Evolutionary conservation across 2,113 vertebrate genomes (phyloP), one percentile per base, ranked within the genome.

Genomic region (Tachysurus fulvidraco): DNA sequence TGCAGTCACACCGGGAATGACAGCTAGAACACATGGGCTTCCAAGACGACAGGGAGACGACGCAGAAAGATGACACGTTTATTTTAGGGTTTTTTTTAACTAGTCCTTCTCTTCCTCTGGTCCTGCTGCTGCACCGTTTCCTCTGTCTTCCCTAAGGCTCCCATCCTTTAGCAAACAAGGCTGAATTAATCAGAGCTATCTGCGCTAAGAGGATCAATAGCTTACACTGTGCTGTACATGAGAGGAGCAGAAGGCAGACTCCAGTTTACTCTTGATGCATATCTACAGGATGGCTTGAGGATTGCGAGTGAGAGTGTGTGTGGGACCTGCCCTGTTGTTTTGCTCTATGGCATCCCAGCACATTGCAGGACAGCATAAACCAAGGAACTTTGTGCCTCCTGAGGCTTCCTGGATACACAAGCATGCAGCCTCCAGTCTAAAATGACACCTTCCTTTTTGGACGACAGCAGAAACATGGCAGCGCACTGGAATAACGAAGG

Each of bases 211-310:
- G 90, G 93, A 92, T 94, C 92, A 89, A 93, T 93, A 95, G 93
- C 94, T 95, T 95, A 94, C 93, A 11, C 46, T 94, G 78, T 93
- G 93, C 94, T 94, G 93, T 90, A 91, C 91, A 93, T 91, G 88
- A 93, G 91, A 91, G 90, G 88, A 92, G 92, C 92, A 90, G 46
- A 50, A 50, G 88, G 64, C 92, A 91, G 90, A 80, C 89, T 92
- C 93, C 21, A 50, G 88, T 92, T 89, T 10, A 89, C 90, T 90
- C 92, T 89, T 93, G 89, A 92, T 88, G 90, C 89, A 88, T 91
- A 44, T 74, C 44, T n/a, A 60, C 41, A 2, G 46, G 46, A 50
- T 50, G 46, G 73, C 36, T 28, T 30, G 46, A 85, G 74, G 74
- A 65, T 78, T 9, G 46, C 46, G 46, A 50, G 46, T 50, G 46